These are phyloP conservation scores for Stegastes partitus DNA, from an alignment of 2,113 vertebrate species.

Conservation along the genomic window DNA sequence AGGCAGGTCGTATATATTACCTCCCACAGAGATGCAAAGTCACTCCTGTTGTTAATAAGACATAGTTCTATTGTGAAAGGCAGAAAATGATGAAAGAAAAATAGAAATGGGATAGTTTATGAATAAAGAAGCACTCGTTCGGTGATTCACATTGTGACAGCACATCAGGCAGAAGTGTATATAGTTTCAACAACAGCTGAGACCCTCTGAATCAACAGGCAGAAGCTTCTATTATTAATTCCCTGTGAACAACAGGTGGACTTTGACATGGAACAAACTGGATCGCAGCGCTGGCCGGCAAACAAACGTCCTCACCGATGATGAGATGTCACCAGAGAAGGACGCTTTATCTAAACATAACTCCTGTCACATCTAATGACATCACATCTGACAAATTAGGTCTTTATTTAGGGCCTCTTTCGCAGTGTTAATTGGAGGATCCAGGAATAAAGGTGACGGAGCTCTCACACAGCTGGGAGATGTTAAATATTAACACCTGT, in stretches of 20 bases:
- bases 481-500: neutral
- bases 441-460: neutral
- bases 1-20: constrained; percentile 22
- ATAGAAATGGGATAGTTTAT: neutral
- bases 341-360: constrained; percentile 39
- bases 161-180: neutral
- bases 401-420: constrained; percentile 33
- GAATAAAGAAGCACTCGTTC: neutral
- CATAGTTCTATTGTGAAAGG: neutral
- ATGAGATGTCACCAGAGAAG: constrained; percentile 21
- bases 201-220: neutral
- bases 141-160: neutral
- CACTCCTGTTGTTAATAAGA: constrained; percentile 17
- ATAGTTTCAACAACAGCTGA: constrained; percentile 23
- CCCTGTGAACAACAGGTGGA: constrained; percentile 37
- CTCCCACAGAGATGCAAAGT: constrained; percentile 17
- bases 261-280: constrained; percentile 16
- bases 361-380: constrained; percentile 31
- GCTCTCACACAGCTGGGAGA: neutral
- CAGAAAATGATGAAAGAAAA: neutral
- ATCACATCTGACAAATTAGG: constrained; percentile 33
- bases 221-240: constrained; percentile 42
- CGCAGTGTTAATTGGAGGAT: constrained; percentile 22
- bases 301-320: constrained; percentile 7
- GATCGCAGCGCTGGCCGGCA: neutral